phyloP scores from a whole-genome alignment of 2,888 invertebrate genomes.

The Alsophila aescularia region DNA sequence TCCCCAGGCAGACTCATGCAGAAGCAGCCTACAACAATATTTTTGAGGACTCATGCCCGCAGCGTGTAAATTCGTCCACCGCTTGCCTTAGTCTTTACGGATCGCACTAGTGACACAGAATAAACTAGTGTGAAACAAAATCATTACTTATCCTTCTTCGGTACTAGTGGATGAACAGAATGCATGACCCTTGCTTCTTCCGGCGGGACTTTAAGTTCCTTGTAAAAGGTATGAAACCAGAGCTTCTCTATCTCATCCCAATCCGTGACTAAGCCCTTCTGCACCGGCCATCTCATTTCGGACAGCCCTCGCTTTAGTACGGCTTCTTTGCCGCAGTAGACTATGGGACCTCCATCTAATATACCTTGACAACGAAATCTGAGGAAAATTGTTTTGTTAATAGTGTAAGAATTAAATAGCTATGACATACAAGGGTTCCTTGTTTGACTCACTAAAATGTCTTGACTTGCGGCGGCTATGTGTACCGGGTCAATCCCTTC shows the following conservation, averaged over 20 bases:
- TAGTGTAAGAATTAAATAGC: not conserved
- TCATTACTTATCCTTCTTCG: constrained; percentile 87
- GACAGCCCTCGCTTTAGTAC: constrained; percentile 78
- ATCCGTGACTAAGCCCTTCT: constrained; percentile 90
- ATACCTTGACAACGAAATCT: constrained; percentile 58
- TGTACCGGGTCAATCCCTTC: too few species aligned
- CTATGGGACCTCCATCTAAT: constrained; percentile 62
- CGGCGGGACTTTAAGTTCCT: constrained; percentile 91
- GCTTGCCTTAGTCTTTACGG: too few species aligned
- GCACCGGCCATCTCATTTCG: constrained; percentile 89
- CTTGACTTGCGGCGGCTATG: too few species aligned
- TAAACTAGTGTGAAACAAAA: not conserved
- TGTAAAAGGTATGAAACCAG: constrained; percentile 94
- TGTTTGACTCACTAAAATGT: too few species aligned
- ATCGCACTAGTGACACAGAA: too few species aligned
- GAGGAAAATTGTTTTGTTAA: not conserved
- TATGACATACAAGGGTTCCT: too few species aligned
- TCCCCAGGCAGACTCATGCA: too few species aligned
- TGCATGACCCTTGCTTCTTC: constrained; percentile 92
- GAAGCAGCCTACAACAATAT: too few species aligned
- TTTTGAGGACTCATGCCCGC: too few species aligned
- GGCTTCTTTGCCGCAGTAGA: constrained; percentile 86
- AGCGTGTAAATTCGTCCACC: too few species aligned
- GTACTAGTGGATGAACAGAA: constrained; percentile 92
- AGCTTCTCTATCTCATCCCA: constrained; percentile 96